Evolutionary conservation across 2,797 vertebrate species (phyloP).

Genomic region (Myotis myotis): DNA sequence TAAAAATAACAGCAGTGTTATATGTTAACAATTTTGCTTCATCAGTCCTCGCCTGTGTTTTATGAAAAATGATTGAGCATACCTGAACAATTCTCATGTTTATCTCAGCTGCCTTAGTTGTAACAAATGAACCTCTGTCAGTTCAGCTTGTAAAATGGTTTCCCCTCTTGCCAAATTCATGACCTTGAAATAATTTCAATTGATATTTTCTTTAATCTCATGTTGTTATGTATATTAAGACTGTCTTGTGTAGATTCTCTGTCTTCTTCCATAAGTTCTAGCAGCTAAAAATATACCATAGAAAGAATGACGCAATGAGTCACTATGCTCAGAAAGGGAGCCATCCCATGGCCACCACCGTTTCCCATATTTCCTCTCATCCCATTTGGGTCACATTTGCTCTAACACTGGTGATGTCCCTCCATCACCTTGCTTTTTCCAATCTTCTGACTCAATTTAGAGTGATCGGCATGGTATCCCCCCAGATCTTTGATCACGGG

Average conservation of each 20-base stretch:
- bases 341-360: rapidly evolving
- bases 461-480: background rate
- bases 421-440: background rate
- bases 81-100: background rate
- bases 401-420: rapidly evolving
- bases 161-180: background rate
- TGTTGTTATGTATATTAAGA: background rate
- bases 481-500: background rate
- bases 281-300: background rate
- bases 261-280: background rate
- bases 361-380: background rate
- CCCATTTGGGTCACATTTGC: too few relatives aligned
- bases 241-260: background rate
- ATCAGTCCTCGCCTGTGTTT: background rate
- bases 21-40: background rate
- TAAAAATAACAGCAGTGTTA: background rate
- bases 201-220: background rate
- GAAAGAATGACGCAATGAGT: background rate
- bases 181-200: slow-evolving; percentile 4
- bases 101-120: background rate
- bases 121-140: background rate
- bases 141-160: background rate
- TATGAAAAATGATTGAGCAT: background rate
- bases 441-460: background rate
- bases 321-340: background rate